Evolutionary conservation across 2,113 vertebrate species (phyloP).

Genomic region (Pycnonotus jocosus): DNA sequence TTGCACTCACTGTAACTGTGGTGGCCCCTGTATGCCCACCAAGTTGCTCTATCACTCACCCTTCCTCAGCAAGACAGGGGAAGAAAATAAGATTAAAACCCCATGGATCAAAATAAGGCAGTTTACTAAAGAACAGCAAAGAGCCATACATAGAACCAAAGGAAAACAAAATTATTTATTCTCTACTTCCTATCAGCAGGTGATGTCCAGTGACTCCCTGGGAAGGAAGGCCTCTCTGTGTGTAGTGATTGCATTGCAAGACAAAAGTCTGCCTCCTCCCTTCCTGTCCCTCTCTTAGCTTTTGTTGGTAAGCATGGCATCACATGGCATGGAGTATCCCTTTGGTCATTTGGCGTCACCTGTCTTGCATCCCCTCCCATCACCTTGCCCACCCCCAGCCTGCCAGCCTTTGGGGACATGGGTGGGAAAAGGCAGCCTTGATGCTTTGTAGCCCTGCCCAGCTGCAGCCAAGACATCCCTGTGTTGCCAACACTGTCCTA

Average conservation of each 20-base stretch:
- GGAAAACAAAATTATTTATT: not conserved
- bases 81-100: not conserved
- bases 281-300: not conserved
- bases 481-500: not conserved
- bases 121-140: not conserved
- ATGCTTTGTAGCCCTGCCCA: not conserved
- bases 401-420: accelerated
- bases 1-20: not conserved
- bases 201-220: not conserved
- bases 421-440: not conserved
- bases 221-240: not conserved
- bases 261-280: not conserved
- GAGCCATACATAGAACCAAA: accelerated
- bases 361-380: not conserved
- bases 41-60: not conserved
- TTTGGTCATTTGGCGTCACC: not conserved
- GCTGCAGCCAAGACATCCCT: accelerated
- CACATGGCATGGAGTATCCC: not conserved
- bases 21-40: not conserved
- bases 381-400: accelerated
- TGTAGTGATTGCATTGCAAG: not conserved
- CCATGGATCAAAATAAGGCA: not conserved
- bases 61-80: not conserved
- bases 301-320: not conserved
- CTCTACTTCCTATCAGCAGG: not conserved